These are phyloP conservation scores for Lichenostomus cassidix DNA, from an alignment of 2,113 vertebrate species.

Conservation along the genomic window DNA sequence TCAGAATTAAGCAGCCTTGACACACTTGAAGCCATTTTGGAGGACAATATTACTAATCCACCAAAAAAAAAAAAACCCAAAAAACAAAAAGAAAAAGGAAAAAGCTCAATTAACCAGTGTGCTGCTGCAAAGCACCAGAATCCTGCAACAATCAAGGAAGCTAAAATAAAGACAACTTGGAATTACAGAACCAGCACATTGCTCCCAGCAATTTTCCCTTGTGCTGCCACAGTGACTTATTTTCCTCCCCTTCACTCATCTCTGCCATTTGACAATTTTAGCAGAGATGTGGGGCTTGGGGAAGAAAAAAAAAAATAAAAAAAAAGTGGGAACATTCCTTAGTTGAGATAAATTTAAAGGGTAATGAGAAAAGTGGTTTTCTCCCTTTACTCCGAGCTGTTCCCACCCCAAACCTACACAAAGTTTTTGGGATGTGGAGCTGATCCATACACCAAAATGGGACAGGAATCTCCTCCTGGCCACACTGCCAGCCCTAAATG, in stretches of 20 bases:
- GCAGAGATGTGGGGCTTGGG: not conserved
- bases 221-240: not conserved
- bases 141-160: rapidly evolving
- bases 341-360: not conserved
- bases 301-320: not conserved
- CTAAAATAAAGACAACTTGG: not conserved
- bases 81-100: no score
- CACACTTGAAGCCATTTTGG: not conserved
- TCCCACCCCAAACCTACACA: not conserved
- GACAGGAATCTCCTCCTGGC: not conserved
- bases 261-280: not conserved
- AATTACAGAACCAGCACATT: not conserved
- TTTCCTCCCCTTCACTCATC: not conserved
- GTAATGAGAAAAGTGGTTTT: not conserved
- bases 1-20: not conserved
- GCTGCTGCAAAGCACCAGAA: not conserved
- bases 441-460: rapidly evolving
- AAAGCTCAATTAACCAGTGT: not conserved
- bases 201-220: not conserved
- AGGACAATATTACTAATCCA: not conserved
- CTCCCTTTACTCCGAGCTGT: not conserved
- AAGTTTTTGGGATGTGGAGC: not conserved
- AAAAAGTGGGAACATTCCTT: not conserved
- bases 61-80: not conserved
- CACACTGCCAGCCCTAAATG: not conserved